A percentile compares a stretch with the other conserved stretches of the same genome.
phyloP scores from a whole-genome alignment of 2,797 vertebrate species.

The Astyanax mexicanus region DNA sequence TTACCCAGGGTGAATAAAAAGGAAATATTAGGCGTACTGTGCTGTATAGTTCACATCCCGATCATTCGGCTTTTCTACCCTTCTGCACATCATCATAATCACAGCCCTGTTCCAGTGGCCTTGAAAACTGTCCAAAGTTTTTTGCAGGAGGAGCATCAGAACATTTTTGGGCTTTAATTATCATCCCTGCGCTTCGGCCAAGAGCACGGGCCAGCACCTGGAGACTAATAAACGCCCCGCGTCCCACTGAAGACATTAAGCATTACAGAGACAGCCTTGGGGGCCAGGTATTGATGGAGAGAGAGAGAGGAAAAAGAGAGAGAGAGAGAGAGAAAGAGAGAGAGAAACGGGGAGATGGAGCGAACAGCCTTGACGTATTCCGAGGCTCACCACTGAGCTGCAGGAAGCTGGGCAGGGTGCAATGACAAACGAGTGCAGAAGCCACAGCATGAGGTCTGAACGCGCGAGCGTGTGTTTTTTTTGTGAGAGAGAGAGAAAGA shows the following conservation, averaged over 20 bases:
- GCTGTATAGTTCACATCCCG: too few relatives aligned
- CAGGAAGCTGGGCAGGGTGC: constrained; percentile 64
- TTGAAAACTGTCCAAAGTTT: constrained; percentile 1
- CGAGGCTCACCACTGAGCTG: constrained; percentile 50
- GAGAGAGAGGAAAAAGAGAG: constrained; percentile 12
- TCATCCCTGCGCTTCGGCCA: constrained; percentile 14
- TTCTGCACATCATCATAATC: neutral
- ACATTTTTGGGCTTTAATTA: constrained; percentile 52
- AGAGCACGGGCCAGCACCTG: constrained; percentile 25
- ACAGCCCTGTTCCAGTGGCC: neutral
- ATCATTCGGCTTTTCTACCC: too few relatives aligned
- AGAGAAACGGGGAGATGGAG: neutral
- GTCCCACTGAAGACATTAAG: constrained; percentile 50
- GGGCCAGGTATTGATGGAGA: constrained; percentile 46
- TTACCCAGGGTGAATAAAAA: too few relatives aligned
- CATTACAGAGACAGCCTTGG: constrained; percentile 50
- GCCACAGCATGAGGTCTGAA: constrained; percentile 59
- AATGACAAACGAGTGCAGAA: constrained; percentile 79
- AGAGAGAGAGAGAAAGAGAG: constrained; percentile 13
- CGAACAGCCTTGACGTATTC: constrained; percentile 46
- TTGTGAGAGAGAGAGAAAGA: too few relatives aligned
- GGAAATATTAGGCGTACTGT: too few relatives aligned
- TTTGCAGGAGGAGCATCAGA: constrained; percentile 11
- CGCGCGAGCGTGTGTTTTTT: constrained; percentile 25
- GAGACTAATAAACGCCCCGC: constrained; percentile 51